phyloP scores from a whole-genome alignment of 1,140 invertebrate genomes.

The Calephelis virginiensis region DNA sequence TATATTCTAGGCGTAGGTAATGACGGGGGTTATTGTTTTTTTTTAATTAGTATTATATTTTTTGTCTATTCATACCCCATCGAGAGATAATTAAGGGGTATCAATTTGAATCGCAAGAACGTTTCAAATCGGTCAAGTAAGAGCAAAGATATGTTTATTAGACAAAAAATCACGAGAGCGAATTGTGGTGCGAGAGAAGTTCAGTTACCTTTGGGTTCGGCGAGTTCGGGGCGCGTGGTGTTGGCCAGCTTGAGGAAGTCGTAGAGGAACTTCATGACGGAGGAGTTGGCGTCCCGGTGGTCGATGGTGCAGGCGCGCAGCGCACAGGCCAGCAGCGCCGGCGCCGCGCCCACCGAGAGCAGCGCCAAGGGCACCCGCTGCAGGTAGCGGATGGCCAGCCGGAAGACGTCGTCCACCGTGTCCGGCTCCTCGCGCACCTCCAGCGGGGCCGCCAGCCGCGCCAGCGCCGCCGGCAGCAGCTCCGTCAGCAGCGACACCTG shows the following conservation, averaged over 20 bases:
- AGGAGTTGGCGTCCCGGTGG: conserved; percentile 96
- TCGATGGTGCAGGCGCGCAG: conserved; percentile 90
- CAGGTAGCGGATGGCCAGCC: conserved; percentile 90
- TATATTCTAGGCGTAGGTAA: no score
- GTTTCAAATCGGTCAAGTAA: no score
- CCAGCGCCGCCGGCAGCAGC: conserved; percentile 91
- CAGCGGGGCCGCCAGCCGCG: conserved; percentile 83
- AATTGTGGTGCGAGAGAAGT: no score
- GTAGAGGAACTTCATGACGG: conserved; percentile 90
- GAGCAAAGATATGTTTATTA: no score
- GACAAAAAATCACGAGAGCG: no score
- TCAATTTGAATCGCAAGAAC: no score
- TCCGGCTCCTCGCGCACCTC: conserved; percentile 95
- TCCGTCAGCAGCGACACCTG: conserved; percentile 93
- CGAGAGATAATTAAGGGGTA: no score
- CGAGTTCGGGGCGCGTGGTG: conserved; percentile 29
- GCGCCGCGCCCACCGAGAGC: conserved; percentile 84
- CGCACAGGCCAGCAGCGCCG: conserved; percentile 87
- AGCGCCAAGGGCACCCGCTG: conserved; percentile 90
- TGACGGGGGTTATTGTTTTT: no score
- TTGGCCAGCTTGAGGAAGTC: conserved; percentile 49
- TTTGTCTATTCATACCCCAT: no score
- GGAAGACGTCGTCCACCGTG: conserved; percentile 97
- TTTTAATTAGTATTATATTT: no score
- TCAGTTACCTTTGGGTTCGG: conserved; percentile 31